These are phyloP conservation scores for Syrista parreyssii DNA, from an alignment of 2,888 invertebrate genomes.

Conservation along the genomic window DNA sequence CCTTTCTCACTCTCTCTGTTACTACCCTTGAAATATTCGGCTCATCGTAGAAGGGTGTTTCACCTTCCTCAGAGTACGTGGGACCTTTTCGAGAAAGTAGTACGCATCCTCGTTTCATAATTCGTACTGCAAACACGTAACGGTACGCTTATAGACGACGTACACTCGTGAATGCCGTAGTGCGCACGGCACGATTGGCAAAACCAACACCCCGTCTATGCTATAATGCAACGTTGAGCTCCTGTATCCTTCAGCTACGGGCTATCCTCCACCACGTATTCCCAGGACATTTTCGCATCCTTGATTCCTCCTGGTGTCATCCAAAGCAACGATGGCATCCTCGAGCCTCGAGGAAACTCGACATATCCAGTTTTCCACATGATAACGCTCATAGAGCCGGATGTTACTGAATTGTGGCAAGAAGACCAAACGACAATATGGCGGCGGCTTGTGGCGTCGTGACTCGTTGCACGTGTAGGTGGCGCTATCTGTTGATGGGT, in stretches of 20 bases:
- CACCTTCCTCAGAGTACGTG: slow-evolving; percentile 25
- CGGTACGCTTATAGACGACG: slow-evolving; percentile 38
- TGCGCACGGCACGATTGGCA: slow-evolving; percentile 29
- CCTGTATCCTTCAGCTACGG: neutral
- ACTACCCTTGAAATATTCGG: slow-evolving; percentile 14
- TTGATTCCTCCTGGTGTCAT: neutral
- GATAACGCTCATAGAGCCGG: neutral
- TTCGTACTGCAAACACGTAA: slow-evolving; percentile 37
- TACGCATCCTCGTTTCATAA: slow-evolving; percentile 42
- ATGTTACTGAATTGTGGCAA: neutral
- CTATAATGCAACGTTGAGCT: neutral
- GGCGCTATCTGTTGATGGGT: neutral
- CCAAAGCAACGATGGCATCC: neutral
- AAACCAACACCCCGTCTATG: slow-evolving; percentile 21
- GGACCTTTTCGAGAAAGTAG: slow-evolving; percentile 37
- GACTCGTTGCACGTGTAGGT: neutral
- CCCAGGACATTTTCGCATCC: neutral
- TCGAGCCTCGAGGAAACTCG: neutral
- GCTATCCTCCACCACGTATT: neutral
- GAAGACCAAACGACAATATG: neutral
- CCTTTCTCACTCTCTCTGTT: slow-evolving; percentile 1
- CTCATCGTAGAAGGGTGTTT: slow-evolving; percentile 17
- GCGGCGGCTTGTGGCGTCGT: neutral
- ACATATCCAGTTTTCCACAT: neutral
- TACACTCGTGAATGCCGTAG: slow-evolving; percentile 13